phyloP scores from a whole-genome alignment of 2,113 vertebrate species.

The Pachycephala philippinensis region DNA sequence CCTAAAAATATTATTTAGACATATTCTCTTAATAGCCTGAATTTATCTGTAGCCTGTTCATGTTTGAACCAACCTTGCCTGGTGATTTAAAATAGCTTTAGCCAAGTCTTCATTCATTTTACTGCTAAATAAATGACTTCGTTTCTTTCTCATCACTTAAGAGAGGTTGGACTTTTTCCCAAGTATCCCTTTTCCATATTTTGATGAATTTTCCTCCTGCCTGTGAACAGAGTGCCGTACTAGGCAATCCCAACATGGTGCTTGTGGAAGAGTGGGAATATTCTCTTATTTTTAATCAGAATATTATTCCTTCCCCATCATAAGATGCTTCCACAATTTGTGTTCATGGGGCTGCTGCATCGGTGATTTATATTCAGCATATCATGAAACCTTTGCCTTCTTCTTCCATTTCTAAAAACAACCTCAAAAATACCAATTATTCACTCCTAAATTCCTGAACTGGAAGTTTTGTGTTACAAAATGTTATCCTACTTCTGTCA shows the following conservation, averaged over 20 bases:
- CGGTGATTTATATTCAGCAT: not conserved
- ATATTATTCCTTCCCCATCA: not conserved
- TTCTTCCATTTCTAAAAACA: not conserved
- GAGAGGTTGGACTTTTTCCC: fast-evolving
- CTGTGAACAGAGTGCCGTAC: not conserved
- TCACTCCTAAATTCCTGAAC: not conserved
- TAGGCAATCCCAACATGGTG: not conserved
- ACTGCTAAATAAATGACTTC: not conserved
- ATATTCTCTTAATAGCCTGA: not conserved
- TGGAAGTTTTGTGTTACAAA: not conserved
- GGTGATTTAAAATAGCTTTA: not conserved
- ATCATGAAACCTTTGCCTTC: not conserved
- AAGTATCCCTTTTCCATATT: not conserved
- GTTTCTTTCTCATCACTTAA: not conserved
- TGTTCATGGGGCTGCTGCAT: not conserved
- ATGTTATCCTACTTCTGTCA: not conserved
- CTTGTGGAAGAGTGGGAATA: not conserved
- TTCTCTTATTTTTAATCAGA: not conserved
- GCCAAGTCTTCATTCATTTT: not conserved
- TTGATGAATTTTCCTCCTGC: not conserved
- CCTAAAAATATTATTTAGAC: not conserved
- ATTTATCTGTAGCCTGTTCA: not conserved
- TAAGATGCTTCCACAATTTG: not conserved
- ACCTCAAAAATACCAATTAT: not conserved
- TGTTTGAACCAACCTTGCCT: not conserved